Percentiles rank a stretch among this genome's conserved stretches.
These are phyloP conservation scores for Stratiomys singularior DNA, from an alignment of 2,888 invertebrate species.

Conservation along the genomic window DNA sequence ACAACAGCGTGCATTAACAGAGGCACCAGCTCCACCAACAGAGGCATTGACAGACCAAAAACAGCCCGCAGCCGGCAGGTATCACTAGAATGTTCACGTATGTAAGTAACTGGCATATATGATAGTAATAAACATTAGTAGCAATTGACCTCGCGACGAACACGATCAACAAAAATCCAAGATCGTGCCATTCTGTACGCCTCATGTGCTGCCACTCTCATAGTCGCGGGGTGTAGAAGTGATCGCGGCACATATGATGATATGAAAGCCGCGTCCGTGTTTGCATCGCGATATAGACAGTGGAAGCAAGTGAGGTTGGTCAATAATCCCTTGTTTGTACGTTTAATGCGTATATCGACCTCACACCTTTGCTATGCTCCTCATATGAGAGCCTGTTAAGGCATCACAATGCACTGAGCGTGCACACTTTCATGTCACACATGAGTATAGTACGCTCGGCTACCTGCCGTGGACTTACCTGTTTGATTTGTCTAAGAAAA, in stretches of 20 bases:
- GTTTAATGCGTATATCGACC: constrained; percentile 36
- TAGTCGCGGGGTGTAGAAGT: too few relatives aligned
- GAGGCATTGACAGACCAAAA: not conserved
- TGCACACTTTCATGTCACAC: not conserved
- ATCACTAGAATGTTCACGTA: not conserved
- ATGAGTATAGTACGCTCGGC: not conserved
- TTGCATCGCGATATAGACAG: too few relatives aligned
- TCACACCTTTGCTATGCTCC: not conserved
- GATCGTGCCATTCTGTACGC: not conserved
- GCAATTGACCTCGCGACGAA: constrained; percentile 26
- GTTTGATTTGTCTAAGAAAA: not conserved
- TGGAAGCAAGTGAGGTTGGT: not conserved
- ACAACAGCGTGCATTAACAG: not conserved
- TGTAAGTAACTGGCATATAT: not conserved
- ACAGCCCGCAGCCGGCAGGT: not conserved
- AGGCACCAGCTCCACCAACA: too few relatives aligned
- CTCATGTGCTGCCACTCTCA: too few relatives aligned
- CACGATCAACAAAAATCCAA: constrained; percentile 34
- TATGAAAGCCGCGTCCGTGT: too few relatives aligned
- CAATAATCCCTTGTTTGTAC: constrained; percentile 36
- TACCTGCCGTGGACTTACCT: too few relatives aligned
- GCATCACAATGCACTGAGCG: constrained; percentile 4
- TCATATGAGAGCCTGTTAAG: not conserved
- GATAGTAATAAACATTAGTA: constrained; percentile 6
- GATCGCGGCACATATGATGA: too few relatives aligned